Evolutionary conservation across 2,113 vertebrate genomes (phyloP), one percentile per base, ranked within the genome.

Genomic region (Ammodytes dubius): DNA sequence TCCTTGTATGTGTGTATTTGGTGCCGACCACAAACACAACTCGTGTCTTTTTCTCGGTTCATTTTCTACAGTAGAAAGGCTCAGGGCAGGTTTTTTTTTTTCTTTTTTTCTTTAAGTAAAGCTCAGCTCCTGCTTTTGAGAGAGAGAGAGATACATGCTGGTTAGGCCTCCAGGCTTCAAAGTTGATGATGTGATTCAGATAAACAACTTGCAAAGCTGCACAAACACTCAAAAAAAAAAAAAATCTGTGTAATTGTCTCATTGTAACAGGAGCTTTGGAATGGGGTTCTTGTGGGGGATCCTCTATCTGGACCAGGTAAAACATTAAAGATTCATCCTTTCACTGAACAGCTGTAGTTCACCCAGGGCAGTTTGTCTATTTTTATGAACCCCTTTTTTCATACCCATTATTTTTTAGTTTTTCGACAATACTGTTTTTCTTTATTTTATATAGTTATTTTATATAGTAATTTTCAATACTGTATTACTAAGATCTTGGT

Each of bases 241-340:
- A 27, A 27, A 27, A 68, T 82, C 27, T 13, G 9, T 52, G 56
- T 66, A 67, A 73, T 88, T 63, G 45, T 74, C 60, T 65, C 39
- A 39, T 77, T 78, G 6, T 47, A 82, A 61, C 49, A 52, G 39
- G 42, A 52, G 75, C 79, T 91, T 92, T 91, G 81, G 27, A 91
- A 83, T 76, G 27, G 12, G 70, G 57, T 71, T 79, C 74, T 79
- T 71, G 71, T 83, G 78, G 85, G 74, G 79, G 54, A 82, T 86
- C 87, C 64, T 83, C 74, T 74, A 27, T 59, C 82, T 85, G 68
- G 70, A 85, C 66, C 76, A 90, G 83, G 86, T 81, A 79, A 77
- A 89, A 87, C 87, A 85, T 77, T 71, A 83, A 89, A 82, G 71
- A 58, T 53, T 85, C n/a, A 19, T 75, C 52, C 70, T 73, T 85